phyloP scores from a whole-genome alignment of 1,140 invertebrate species.

The Mizuhopecten yessoensis region DNA sequence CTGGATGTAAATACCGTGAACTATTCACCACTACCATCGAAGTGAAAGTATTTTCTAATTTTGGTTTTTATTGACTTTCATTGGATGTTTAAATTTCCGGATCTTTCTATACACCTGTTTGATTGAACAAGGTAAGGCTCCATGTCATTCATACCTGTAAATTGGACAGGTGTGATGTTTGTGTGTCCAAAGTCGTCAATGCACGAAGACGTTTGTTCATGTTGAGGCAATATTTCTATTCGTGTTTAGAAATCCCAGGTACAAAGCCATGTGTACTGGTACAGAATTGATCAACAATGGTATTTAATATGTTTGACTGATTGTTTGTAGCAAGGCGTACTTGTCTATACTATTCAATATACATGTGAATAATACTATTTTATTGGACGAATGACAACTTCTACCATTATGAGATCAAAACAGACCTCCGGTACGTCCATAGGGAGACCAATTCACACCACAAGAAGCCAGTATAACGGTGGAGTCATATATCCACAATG shows the following conservation, averaged over 20 bases:
- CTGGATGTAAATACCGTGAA: neutral
- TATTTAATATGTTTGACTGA: constrained; percentile 29
- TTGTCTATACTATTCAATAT: neutral
- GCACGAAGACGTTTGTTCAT: neutral
- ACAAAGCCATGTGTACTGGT: neutral
- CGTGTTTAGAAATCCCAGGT: neutral
- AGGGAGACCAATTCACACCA: neutral
- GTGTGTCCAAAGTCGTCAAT: neutral
- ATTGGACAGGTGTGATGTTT: constrained; percentile 26
- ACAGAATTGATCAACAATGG: constrained; percentile 19
- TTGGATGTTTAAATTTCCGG: constrained; percentile 23
- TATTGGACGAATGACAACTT: constrained; percentile 23
- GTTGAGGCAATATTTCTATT: neutral
- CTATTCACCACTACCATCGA: neutral
- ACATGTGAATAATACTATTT: neutral
- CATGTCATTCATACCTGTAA: constrained; percentile 26
- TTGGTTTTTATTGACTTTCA: neutral
- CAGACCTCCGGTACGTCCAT: neutral
- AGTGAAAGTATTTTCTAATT: neutral
- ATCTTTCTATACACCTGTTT: neutral
- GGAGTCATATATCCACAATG: constrained; percentile 63
- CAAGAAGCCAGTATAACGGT: constrained; percentile 27
- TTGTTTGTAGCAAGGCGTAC: neutral
- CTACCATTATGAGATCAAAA: constrained; percentile 9
- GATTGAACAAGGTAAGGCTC: constrained; percentile 1